A percentile compares a stretch with the other conserved stretches of the same genome.
Conservation (phyloP, 2,888 invertebrate genomes). For the Rhimphoctona megacephalus region DNA sequence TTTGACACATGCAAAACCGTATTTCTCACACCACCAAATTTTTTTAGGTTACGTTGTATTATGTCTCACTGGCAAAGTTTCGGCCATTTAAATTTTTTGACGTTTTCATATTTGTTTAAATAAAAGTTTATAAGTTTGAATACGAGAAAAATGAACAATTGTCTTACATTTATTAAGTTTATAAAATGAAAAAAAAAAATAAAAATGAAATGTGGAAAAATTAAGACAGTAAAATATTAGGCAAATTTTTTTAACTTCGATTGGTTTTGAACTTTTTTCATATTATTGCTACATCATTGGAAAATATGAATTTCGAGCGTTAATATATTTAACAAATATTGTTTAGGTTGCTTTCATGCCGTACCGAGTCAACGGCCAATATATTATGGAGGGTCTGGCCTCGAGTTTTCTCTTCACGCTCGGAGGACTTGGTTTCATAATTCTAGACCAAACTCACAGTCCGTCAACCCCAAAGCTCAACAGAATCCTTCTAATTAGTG, state of each 20-base stretch:
- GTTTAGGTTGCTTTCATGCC: constrained; percentile 98
- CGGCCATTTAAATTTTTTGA: not conserved
- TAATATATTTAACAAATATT: not conserved
- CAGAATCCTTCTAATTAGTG: constrained; percentile 93
- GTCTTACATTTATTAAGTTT: not conserved
- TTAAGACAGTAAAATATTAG: too few species aligned
- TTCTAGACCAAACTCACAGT: constrained; percentile 97
- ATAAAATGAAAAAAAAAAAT: not conserved
- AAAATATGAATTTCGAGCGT: not conserved
- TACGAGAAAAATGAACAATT: not conserved
- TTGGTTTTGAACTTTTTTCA: not conserved
- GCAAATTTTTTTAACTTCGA: too few species aligned
- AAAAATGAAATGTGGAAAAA: too few species aligned
- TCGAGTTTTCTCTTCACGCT: constrained; percentile 98
- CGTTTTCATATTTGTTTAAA: not conserved
- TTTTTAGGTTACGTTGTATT: not conserved
- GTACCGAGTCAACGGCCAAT: constrained; percentile 99
- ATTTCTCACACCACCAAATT: not conserved
- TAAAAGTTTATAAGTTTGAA: too few species aligned
- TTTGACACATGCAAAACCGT: not conserved
- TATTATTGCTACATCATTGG: not conserved
- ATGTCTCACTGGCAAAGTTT: not conserved
- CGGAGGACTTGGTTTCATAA: constrained; percentile 98
- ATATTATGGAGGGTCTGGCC: constrained; percentile 99
- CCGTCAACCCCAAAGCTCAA: constrained; percentile 96